Evolutionary conservation across 2,797 vertebrate species (phyloP), one percentile per base, ranked within the genome.

Genomic region (Pangasius larnaudii): DNA sequence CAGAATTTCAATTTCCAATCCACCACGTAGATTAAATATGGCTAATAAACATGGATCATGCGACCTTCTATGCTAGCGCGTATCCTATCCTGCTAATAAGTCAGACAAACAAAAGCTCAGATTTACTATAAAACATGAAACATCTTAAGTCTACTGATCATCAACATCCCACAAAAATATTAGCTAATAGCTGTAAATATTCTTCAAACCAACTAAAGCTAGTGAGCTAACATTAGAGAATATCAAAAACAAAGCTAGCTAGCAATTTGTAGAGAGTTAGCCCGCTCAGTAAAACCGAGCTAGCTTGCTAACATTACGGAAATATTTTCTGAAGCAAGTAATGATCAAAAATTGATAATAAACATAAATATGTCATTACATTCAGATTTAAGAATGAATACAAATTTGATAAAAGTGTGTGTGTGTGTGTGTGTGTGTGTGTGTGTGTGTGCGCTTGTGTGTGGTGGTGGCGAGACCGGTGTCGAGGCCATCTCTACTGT

Each of bases 401-500:
- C 2, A 33, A 30, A 16, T 67, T 18, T 67, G 14, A 63, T 63
- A 27, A 67, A 33, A 61, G 4, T 13, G 24, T 13, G 27, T 63
- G 61, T 3, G 18, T 58, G 5, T 58, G 56, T 24, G 59, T 6
- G 11, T 61, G 59, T 61, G 59, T 59, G 56, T 59, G 56, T 59
- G 10, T 30, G n/a, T 30, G 63, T 4, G 39, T 42, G 69, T 42
- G 13, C 24, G 71, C 42, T 18, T 72, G 36, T 72, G 69, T 72
- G 22, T 72, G 39, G 39, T 46, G 71, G 69, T 72, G 33, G 19
- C 18, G 2, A 71, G 36, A 22, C 65, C 6, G 6, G 16, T 71
- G 33, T 33, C 2, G 49, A 33, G 77, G 77, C 49, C 9, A 14
- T 79, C 75, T 74, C 3, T 58, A 59, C 78, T 85, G 42, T 91